Base-by-base conservation (phyloP, 1,140 invertebrate genomes). In the Copidosoma floridanum region DNA sequence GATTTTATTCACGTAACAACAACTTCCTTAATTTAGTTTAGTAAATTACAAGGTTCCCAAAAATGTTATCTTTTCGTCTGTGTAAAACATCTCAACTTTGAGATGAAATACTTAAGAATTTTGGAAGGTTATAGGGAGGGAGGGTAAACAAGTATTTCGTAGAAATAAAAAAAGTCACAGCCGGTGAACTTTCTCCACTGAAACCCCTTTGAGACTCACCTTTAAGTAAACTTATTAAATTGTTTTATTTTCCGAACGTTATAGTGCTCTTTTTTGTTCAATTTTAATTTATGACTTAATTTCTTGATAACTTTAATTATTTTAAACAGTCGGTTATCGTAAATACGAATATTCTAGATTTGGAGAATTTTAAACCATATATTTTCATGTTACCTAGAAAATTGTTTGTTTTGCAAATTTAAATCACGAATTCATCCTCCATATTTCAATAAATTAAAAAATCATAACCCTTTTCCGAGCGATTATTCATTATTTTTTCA, bases 211-310 rank as follows among this genome's bases (percentile, higher is more conserved):
- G 27, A 21, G 57, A 11, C 50, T 55, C 4, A 43, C 12, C 2
- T 40, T 57, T 12, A 23, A 72, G 61, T 26, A 75, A 69, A 41
- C 70, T 74, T 32, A 79, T 77, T 63, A 78, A 76, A 20, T 77
- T 75, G 54, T 48, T 75, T 18, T 79, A 71, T 58, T 75, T 63
- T 60, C 76, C 75, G 24, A 71, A 76, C 1, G 55, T 63, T 26
- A 79, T 79, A 69, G 76, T 79, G 12, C 29, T 32, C 29, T 8
- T 12, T 32, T 12, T 8, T 32, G 29, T 32, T 12, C 6, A 12
- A 32, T 6, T 32, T 32, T 32, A 8, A 8, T 32, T 32, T 32
- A 32, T 8, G 29, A 32, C 12, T 8, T 8, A 32, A 32, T 12
- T 32, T 32, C 12, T 32, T 32, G 6, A 32, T 32, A 12, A 32